Percentiles rank a stretch among this genome's conserved stretches.
Conservation (phyloP, 2,888 invertebrate species). For the Chaitophorus viminalis region DNA sequence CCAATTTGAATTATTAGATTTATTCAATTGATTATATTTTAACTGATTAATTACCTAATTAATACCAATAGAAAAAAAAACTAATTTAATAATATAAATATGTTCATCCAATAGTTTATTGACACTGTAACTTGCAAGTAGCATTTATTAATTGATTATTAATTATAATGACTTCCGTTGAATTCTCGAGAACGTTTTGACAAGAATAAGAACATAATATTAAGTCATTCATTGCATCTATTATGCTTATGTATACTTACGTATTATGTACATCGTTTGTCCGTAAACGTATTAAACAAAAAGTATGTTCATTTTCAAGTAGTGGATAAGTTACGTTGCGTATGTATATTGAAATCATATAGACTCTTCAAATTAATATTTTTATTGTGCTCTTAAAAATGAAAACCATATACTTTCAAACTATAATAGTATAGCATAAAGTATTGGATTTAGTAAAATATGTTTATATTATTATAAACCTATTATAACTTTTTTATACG, state of each 20-base stretch:
- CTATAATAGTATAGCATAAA: background rate
- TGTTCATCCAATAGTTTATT: conserved; percentile 1
- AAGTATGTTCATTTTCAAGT: conserved; percentile 5
- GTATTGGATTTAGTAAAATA: background rate
- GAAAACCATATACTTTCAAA: background rate
- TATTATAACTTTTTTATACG: background rate
- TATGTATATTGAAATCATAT: background rate
- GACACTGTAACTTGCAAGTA: conserved; percentile 3
- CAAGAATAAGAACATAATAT: background rate
- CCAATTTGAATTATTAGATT: too few relatives aligned
- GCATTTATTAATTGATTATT: conserved; percentile 7
- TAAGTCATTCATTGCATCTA: background rate
- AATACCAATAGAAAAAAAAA: background rate
- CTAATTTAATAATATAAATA: conserved; percentile 9
- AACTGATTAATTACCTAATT: background rate
- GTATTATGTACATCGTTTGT: too few relatives aligned
- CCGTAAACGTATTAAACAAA: background rate
- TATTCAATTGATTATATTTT: conserved; percentile 13
- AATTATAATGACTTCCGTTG: background rate
- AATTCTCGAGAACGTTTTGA: background rate
- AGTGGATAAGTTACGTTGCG: background rate
- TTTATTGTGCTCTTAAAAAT: background rate
- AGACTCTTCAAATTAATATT: background rate
- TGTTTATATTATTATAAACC: background rate
- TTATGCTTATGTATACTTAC: background rate